Base-by-base conservation (phyloP, 2,113 vertebrate species). In the Pycnonotus jocosus region DNA sequence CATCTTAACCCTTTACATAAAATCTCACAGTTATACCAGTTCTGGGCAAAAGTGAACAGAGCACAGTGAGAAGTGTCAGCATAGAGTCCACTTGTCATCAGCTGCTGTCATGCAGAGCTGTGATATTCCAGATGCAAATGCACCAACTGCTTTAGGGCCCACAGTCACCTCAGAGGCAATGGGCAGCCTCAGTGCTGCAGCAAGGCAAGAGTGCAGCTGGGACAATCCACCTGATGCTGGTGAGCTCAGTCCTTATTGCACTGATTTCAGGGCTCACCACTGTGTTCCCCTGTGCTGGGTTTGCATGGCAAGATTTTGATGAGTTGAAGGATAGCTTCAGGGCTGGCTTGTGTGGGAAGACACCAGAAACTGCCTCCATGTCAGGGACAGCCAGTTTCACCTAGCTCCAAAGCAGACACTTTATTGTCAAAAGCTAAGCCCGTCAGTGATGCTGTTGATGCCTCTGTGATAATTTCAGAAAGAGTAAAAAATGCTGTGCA, bases 341-440 rank as follows among this genome's bases (percentile, higher is more conserved):
- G 40, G 30, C 5, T 54, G 30, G 40, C 9, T 64, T 68, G n/a
- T 61, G 12, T 65, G 30, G 51, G 54, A 54, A 69, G 33, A 22
- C 18, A 47, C 18, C 35, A 69, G 18, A 90, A 92, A 14, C 7
- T 72, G 15, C 11, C 6, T 40, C 22, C 0, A 0, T 15, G 8
- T 69, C 17, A 18, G 15, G 33, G 6, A 73, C 16, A 56, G 12
- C 3, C 40, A 69, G 15, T 64, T 77, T 73, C 69, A 69, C 23
- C 11, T 22, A 47, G 30, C 35, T 81, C 30, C n/a, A 35, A 60
- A 84, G 56, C 12, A 80, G 38, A 71, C 15, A 8, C 1, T 11
- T 33, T 47, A 5, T 15, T 68, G 40, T 30, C 35, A 19, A 60
- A 72, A 69, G 30, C 37, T 72, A 48, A 96, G 54, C 11, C 58